Conservation (phyloP, 2,113 vertebrate genomes). For the Haemorhous mexicanus region DNA sequence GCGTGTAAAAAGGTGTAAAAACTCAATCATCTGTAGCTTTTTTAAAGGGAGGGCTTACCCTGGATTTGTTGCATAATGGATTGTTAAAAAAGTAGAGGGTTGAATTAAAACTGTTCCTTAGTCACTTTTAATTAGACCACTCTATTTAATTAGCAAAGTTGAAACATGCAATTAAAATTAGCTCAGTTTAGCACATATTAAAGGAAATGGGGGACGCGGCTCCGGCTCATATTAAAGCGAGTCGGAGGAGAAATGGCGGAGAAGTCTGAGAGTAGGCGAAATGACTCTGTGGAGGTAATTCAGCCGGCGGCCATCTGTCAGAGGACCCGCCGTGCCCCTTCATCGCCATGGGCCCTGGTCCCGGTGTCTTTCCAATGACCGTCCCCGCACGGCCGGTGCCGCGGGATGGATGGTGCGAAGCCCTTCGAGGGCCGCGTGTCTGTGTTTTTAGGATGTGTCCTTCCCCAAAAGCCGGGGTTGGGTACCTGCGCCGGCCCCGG, state of each 20-base stretch:
- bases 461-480: not conserved
- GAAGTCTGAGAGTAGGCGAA: not conserved
- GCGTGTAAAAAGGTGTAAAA: constrained; percentile 86
- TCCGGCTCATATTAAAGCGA: not conserved
- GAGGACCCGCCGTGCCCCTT: not conserved
- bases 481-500: not conserved
- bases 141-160: constrained; percentile 86
- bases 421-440: rapidly evolving
- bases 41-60: constrained; percentile 68
- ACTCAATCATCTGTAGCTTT: constrained; percentile 82
- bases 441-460: rapidly evolving
- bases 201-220: constrained; percentile 41
- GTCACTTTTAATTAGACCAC: constrained; percentile 85
- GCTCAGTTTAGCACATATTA: constrained; percentile 69
- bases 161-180: constrained; percentile 75
- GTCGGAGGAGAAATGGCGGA: constrained; percentile 38
- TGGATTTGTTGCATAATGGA: constrained; percentile 81
- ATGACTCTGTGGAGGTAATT: not conserved
- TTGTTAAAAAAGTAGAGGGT: constrained; percentile 80
- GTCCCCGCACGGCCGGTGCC: not conserved
- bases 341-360: not conserved
- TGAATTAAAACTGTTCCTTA: constrained; percentile 83
- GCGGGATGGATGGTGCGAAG: not conserved
- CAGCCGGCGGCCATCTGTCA: constrained; percentile 1
- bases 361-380: not conserved